These are phyloP conservation scores for Sanderia malayensis DNA, from an alignment of 30 jellyfish, hydroid and myxozoan species.

Conservation along the genomic window DNA sequence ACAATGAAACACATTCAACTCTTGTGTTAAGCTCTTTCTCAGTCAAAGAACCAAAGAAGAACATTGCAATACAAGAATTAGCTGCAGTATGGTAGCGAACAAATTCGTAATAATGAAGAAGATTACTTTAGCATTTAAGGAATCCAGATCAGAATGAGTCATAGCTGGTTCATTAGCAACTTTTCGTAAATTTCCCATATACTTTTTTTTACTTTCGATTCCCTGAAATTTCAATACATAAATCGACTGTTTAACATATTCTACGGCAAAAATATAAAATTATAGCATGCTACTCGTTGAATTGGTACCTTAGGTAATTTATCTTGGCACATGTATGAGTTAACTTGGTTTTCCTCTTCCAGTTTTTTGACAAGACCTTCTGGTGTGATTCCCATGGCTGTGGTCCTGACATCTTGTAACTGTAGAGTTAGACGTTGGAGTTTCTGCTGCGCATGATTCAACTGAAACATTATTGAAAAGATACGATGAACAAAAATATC, in stretches of 20 bases:
- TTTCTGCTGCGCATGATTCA: slow-evolving; percentile 82
- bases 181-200: slow-evolving; percentile 60
- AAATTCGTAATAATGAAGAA: too few relatives aligned
- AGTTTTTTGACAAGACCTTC: slow-evolving; percentile 88
- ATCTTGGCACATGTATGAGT: slow-evolving; percentile 79
- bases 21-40: too few relatives aligned
- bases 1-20: too few relatives aligned
- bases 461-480: slow-evolving; percentile 29
- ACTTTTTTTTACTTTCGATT: slow-evolving; percentile 65
- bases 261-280: too few relatives aligned
- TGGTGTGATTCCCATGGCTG: slow-evolving; percentile 86
- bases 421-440: slow-evolving; percentile 69
- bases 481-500: neutral
- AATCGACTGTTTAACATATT: too few relatives aligned
- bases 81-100: too few relatives aligned
- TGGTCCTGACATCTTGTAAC: slow-evolving; percentile 71
- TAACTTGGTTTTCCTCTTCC: slow-evolving; percentile 92
- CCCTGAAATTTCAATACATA: slow-evolving; percentile 72
- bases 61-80: too few relatives aligned
- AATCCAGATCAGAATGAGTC: slow-evolving; percentile 81
- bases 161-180: slow-evolving; percentile 94
- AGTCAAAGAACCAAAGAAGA: too few relatives aligned
- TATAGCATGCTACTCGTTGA: too few relatives aligned
- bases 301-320: slow-evolving; percentile 90
- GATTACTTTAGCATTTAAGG: slow-evolving; percentile 75